phyloP scores from a whole-genome alignment of 2,797 vertebrate genomes.

The Acrossocheilus wenchowensis region DNA sequence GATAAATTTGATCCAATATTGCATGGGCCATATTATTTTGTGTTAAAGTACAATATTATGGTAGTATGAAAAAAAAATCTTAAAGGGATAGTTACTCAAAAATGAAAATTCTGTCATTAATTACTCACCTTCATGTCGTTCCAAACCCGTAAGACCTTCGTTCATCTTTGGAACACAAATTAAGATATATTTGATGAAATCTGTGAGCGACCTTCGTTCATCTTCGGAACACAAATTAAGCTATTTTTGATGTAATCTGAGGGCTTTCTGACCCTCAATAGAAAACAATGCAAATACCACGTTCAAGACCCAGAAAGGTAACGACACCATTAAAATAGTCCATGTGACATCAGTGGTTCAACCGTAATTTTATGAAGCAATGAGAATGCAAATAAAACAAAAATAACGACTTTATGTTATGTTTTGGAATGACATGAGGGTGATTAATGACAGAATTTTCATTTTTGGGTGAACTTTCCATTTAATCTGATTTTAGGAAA shows the following conservation, averaged over 20 bases:
- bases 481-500: background rate
- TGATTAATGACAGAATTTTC: background rate
- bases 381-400: background rate
- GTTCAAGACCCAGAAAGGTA: background rate
- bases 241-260: too few relatives aligned
- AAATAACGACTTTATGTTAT: background rate
- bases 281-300: too few relatives aligned
- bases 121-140: too few relatives aligned
- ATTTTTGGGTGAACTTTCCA: background rate
- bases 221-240: too few relatives aligned
- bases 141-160: too few relatives aligned
- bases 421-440: too few relatives aligned
- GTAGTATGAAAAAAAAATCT: background rate
- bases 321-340: background rate
- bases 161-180: too few relatives aligned
- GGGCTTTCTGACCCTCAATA: background rate
- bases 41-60: conserved; percentile 9
- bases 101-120: background rate
- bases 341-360: too few relatives aligned
- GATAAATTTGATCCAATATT: background rate
- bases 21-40: background rate
- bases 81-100: background rate
- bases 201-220: too few relatives aligned
- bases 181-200: too few relatives aligned
- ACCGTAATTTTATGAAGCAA: too few relatives aligned